Conservation (phyloP, 1,140 invertebrate species). For the Cyclina sinensis region DNA sequence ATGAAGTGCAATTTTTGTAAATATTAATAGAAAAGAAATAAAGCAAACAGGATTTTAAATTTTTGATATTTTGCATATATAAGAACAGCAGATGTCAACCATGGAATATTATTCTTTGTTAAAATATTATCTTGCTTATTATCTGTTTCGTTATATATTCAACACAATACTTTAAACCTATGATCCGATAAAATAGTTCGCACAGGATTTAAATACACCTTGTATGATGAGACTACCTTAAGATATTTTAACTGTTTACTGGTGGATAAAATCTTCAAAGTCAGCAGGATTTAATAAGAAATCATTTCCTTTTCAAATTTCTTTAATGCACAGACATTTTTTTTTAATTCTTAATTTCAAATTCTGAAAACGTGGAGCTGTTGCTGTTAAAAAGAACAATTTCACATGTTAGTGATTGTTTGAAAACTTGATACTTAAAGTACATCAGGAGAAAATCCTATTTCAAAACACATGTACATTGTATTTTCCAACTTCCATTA, state of each 20-base stretch:
- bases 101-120: conserved; percentile 20
- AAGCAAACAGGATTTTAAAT: background rate
- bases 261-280: background rate
- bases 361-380: too few relatives aligned
- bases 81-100: conserved; percentile 10
- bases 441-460: too few relatives aligned
- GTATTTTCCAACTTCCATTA: background rate
- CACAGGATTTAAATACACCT: background rate
- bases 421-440: too few relatives aligned
- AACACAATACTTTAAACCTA: background rate
- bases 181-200: background rate
- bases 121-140: conserved; percentile 21
- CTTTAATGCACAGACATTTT: background rate
- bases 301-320: too few relatives aligned
- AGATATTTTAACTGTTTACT: conserved; percentile 12
- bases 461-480: too few relatives aligned
- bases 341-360: too few relatives aligned
- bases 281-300: background rate
- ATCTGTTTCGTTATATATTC: conserved; percentile 10
- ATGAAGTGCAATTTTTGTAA: background rate
- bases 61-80: background rate
- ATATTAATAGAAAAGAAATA: background rate
- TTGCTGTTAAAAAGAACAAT: too few relatives aligned
- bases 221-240: background rate
- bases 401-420: too few relatives aligned